Conservation (phyloP, 1,140 invertebrate species). For the Eciton burchellii region DNA sequence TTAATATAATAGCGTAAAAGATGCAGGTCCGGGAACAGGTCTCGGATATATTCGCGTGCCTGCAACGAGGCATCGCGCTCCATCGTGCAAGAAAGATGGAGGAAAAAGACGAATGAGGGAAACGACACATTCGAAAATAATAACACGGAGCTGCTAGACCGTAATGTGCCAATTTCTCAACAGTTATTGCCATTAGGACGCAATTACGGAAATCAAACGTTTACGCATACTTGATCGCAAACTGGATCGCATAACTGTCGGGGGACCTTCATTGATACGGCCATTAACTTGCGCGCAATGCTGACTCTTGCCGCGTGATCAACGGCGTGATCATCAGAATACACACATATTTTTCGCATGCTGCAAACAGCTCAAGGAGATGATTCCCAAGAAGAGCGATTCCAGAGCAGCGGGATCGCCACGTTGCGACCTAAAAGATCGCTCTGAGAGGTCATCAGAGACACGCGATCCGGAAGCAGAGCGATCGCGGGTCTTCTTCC, state of each 20-base stretch:
- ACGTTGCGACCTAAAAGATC: too few species aligned
- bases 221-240: slow-evolving; percentile 3
- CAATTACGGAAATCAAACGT: slow-evolving; percentile 31
- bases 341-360: background rate
- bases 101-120: background rate
- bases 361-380: background rate
- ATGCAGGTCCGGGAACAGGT: background rate
- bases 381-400: background rate
- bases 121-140: slow-evolving; percentile 31
- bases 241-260: slow-evolving; percentile 1
- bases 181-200: slow-evolving; percentile 27
- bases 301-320: background rate
- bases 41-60: background rate
- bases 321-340: background rate
- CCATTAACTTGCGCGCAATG: background rate
- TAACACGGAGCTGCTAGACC: slow-evolving; percentile 37
- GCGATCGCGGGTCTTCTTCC: background rate
- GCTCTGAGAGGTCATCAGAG: background rate
- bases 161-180: slow-evolving; percentile 18
- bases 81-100: background rate
- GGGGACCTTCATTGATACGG: background rate
- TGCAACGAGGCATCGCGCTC: background rate
- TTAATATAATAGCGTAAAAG: background rate
- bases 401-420: too few species aligned
- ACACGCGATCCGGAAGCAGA: background rate